phyloP scores from a whole-genome alignment of 2,113 vertebrate genomes.

The Gallinago undulata region DNA sequence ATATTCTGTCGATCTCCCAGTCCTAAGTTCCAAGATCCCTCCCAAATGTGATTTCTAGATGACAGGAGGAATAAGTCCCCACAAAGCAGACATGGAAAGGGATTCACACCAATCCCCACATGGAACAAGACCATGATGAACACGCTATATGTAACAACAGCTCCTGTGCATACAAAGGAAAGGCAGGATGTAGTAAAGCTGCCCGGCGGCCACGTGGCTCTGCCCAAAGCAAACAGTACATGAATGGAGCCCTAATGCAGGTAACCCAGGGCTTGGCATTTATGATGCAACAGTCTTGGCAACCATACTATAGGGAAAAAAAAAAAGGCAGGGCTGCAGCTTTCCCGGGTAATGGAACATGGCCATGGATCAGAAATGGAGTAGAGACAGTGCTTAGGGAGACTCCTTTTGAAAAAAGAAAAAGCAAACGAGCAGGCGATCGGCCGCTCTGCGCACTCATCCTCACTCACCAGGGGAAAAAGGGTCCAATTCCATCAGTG shows the following conservation, averaged over 20 bases:
- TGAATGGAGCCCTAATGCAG: background rate
- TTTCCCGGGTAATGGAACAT: fast-evolving
- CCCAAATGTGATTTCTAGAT: background rate
- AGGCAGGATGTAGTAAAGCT: background rate
- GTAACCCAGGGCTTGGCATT: background rate
- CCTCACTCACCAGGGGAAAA: background rate
- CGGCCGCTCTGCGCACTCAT: too few relatives aligned
- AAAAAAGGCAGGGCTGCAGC: background rate
- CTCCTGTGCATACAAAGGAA: background rate
- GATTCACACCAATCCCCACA: too few relatives aligned
- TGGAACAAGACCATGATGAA: fast-evolving
- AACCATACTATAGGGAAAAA: background rate
- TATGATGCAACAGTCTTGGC: background rate
- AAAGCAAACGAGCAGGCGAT: background rate
- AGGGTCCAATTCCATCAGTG: background rate
- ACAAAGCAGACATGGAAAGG: background rate
- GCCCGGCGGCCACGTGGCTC: background rate
- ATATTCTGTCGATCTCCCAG: background rate
- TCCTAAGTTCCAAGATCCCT: background rate
- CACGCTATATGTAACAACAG: fast-evolving
- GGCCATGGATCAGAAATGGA: fast-evolving
- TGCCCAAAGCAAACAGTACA: background rate
- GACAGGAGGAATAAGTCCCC: background rate
- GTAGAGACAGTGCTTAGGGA: background rate
- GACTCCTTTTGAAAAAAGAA: background rate